A percentile compares a stretch with the other conserved stretches of the same genome.
These are phyloP conservation scores for Antheraea mylitta DNA, from an alignment of 1,140 invertebrate genomes.

Conservation along the genomic window DNA sequence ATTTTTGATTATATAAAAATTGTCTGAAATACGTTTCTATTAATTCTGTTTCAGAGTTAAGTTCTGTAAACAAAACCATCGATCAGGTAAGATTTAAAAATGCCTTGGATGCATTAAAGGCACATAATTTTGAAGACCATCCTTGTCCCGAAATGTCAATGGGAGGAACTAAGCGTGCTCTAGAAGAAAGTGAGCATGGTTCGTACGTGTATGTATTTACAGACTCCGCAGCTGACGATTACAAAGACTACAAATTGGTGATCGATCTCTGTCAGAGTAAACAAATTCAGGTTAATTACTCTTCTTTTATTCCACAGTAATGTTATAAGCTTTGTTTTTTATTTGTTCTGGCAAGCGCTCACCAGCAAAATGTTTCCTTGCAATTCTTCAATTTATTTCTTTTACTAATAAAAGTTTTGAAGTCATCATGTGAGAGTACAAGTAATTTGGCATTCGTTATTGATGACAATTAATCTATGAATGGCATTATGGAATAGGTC, in stretches of 20 bases:
- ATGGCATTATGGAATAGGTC: slow-evolving; percentile 81
- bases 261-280: slow-evolving; percentile 16
- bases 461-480: slow-evolving; percentile 86
- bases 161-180: slow-evolving; percentile 79
- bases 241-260: not conserved
- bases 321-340: not conserved
- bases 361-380: not conserved
- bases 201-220: slow-evolving; percentile 87
- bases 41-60: not conserved
- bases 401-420: not conserved
- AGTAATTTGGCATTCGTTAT: slow-evolving; percentile 83
- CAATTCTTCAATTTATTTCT: not conserved
- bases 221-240: slow-evolving; percentile 80
- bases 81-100: slow-evolving; percentile 36
- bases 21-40: too few species aligned
- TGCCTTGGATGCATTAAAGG: not conserved
- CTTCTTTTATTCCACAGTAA: too few species aligned
- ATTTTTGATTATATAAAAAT: too few species aligned
- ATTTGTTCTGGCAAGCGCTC: not conserved
- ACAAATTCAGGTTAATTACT: slow-evolving; percentile 13
- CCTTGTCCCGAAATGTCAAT: slow-evolving; percentile 85
- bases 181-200: slow-evolving; percentile 80
- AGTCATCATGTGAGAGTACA: slow-evolving; percentile 17
- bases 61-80: slow-evolving; percentile 47
- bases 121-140: not conserved